These are phyloP conservation scores for Nyctalus aviator DNA, from an alignment of 2,797 vertebrate genomes.

Conservation along the genomic window DNA sequence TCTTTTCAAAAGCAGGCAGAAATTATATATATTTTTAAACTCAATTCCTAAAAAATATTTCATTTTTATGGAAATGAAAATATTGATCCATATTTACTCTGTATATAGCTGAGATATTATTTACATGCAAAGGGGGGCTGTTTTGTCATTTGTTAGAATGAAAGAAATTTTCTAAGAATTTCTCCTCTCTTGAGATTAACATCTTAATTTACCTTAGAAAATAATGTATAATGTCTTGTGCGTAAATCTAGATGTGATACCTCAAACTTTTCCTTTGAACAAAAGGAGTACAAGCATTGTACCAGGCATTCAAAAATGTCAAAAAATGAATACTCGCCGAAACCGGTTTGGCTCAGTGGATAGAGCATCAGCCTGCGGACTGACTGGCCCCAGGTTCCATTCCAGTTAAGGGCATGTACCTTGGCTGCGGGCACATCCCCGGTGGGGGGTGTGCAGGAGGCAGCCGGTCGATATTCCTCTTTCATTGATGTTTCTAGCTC, in stretches of 20 bases:
- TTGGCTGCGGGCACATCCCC: too few relatives aligned
- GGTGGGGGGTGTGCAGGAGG: too few relatives aligned
- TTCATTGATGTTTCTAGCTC: too few relatives aligned
- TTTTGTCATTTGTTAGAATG: neutral
- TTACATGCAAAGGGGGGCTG: neutral
- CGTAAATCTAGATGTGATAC: neutral
- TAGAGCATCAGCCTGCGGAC: too few relatives aligned
- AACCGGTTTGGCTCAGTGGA: too few relatives aligned
- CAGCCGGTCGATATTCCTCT: too few relatives aligned
- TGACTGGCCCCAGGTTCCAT: too few relatives aligned
- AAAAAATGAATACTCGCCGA: neutral
- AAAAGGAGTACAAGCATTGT: neutral
- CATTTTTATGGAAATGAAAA: conserved; percentile 1
- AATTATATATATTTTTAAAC: neutral
- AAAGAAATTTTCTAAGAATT: conserved; percentile 46
- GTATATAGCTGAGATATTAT: neutral
- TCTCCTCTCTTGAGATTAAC: conserved; percentile 14
- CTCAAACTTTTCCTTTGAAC: conserved; percentile 6
- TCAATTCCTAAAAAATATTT: neutral
- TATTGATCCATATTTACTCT: neutral
- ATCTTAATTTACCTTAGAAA: conserved; percentile 22
- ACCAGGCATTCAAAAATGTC: neutral
- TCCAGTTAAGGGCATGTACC: too few relatives aligned
- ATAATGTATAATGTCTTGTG: neutral
- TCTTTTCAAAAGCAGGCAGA: conserved; percentile 17